A percentile compares a stretch with the other conserved stretches of the same genome.
phyloP scores from a whole-genome alignment of 2,113 vertebrate species.

The Monarcha castaneiventris region DNA sequence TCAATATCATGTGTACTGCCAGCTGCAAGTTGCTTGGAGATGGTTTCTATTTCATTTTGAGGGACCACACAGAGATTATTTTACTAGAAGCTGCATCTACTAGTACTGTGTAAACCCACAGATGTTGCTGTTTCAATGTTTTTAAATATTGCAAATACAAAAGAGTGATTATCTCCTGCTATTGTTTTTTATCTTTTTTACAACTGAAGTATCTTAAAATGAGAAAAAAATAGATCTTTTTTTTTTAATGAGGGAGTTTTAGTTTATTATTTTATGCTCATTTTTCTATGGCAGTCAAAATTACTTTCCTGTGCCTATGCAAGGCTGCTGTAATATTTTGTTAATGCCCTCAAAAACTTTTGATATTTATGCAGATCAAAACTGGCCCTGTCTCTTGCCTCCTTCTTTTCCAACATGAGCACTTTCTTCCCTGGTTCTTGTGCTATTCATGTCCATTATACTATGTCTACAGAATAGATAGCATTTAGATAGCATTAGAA shows the following conservation, averaged over 20 bases:
- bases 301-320: background rate
- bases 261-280: background rate
- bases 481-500: background rate
- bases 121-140: background rate
- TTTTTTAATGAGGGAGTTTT: background rate
- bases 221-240: background rate
- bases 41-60: background rate
- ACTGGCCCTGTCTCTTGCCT: background rate
- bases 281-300: background rate
- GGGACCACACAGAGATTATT: background rate
- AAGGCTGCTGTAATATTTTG: background rate
- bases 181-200: background rate
- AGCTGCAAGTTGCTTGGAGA: background rate
- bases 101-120: background rate
- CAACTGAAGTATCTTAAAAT: background rate
- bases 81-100: background rate
- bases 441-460: background rate
- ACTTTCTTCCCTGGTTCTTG: background rate
- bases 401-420: background rate
- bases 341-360: background rate
- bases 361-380: background rate
- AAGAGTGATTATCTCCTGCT: background rate
- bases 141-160: background rate
- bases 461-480: background rate
- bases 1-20: background rate